These are phyloP conservation scores for Hyperopisus bebe DNA, from an alignment of 2,113 vertebrate genomes.

Conservation along the genomic window DNA sequence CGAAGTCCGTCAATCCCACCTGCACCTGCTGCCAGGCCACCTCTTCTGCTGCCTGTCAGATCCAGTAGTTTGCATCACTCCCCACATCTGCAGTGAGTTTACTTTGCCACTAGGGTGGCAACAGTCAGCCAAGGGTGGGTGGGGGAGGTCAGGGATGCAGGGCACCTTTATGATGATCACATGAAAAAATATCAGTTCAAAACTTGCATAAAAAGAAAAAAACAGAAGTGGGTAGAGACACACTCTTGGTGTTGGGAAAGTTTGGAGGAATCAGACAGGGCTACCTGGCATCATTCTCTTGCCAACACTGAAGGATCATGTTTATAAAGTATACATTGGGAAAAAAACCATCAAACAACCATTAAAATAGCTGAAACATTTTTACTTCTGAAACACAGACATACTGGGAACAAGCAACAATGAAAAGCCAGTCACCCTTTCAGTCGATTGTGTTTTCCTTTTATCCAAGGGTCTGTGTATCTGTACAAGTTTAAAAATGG, in stretches of 20 bases:
- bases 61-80: constrained; percentile 73
- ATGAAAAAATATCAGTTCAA: constrained; percentile 9
- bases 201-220: constrained; percentile 34
- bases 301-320: constrained; percentile 4
- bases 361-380: background rate
- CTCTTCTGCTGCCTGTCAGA: constrained; percentile 92
- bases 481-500: constrained; percentile 9
- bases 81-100: constrained; percentile 45
- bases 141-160: background rate
- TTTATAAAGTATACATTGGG: background rate
- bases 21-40: constrained; percentile 99
- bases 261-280: constrained; percentile 3
- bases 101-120: constrained; percentile 34
- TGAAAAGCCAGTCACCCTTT: background rate
- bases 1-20: constrained; percentile 93
- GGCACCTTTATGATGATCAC: background rate
- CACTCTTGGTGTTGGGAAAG: background rate
- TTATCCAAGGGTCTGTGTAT: background rate
- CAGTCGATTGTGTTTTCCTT: background rate
- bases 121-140: constrained; percentile 33
- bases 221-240: constrained; percentile 70
- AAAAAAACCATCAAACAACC: background rate
- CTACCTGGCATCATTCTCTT: background rate
- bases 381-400: background rate
- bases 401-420: background rate